Evolutionary conservation across 1,140 invertebrate genomes (phyloP), one percentile per base, ranked within the genome.

Genomic region (Pseudomyrmex sp.): DNA sequence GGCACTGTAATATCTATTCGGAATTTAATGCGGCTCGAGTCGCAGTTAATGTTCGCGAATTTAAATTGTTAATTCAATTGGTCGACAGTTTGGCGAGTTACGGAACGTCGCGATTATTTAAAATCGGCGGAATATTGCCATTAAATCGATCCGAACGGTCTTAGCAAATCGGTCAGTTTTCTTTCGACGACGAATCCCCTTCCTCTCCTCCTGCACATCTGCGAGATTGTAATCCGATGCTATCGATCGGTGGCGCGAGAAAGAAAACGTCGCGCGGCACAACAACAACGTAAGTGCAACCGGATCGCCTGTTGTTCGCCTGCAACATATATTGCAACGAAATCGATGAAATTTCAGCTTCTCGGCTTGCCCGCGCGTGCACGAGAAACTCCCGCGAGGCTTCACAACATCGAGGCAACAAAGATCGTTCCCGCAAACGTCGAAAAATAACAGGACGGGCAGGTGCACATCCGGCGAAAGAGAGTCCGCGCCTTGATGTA

Each of bases 341-440:
- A 80, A 80, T 80, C 76, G 76, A 80, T 70, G 54, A 80, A 70
- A 80, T 80, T 80, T 70, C 76, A 80, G 54, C 66, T 79, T 15
- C n/a, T 35, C 7, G 20, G 10, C 44, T 50, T 35, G 35, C 35
- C 1, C 12, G 69, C 44, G 65, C 54, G 54, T 79, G 76, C 44
- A 48, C 65, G 10, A 79, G 54, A 80, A 50, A 80, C 76, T 44
- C 26, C 26, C 13, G 54, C 2, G 52, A 69, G 35, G 50, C 15
- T 70, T 58, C 20, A 3, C 35, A 35, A 35, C 35, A 5, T 35
- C 35, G 15, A 48, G 4, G 15, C 54, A 52, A 35, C 46, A 54
- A 54, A 65, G 48, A 65, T 54, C 15, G 18, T 70, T 26, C 18
- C 18, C 23, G 46, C 35, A 35, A 54, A 48, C 54, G 35, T 70